Base-by-base conservation (phyloP, 2,888 invertebrate genomes). In the Aquatica leii region DNA sequence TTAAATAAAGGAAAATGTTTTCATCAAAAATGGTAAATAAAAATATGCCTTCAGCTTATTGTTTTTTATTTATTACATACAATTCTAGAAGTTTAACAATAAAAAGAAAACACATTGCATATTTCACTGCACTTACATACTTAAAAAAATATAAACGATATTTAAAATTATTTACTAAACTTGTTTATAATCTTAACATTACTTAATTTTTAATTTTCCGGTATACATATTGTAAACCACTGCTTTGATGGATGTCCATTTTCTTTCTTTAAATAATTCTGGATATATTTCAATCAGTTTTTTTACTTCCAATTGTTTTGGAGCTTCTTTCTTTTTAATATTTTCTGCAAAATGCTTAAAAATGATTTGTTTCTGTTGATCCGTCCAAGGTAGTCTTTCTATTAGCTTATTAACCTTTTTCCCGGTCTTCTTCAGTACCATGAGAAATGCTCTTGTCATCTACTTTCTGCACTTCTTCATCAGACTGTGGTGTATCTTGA, bases 311-410 rank as follows among this genome's bases (percentile, higher is more conserved):
- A 11, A 41, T 41, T 41, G 12, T 41, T 41, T 41, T 14, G 41
- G 41, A 41, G 41, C 41, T 46, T 18, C 12, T 46, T 46, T 46
- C 17, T 15, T 46, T 46, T 46, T 46, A 6, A 46, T 46, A 15
- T 46, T 6, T 12, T 46, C 46, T 15, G 15, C 17, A 17, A 11
- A 46, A 12, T 46, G 17, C n/a, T 46, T 46, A 15, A 17, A 14
- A 46, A 46, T 46, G 9, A 46, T 46, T 46, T 18, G 17, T 46
- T 46, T 15, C n/a, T 46, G 46, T 46, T 46, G 15, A 18, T 46
- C 46, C 17, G 46, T 46, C 46, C 46, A 46, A 14, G 46, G 4
- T 46, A n/a, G 8, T 15, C 17, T 46, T 12, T 46, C 46, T 14
- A 46, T 46, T 46, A 14, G 5, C 46, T 15, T 46, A 6, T 9